A percentile compares a stretch with the other conserved stretches of the same genome.
These are phyloP conservation scores for Automeris io DNA, from an alignment of 2,888 invertebrate genomes.

Conservation along the genomic window DNA sequence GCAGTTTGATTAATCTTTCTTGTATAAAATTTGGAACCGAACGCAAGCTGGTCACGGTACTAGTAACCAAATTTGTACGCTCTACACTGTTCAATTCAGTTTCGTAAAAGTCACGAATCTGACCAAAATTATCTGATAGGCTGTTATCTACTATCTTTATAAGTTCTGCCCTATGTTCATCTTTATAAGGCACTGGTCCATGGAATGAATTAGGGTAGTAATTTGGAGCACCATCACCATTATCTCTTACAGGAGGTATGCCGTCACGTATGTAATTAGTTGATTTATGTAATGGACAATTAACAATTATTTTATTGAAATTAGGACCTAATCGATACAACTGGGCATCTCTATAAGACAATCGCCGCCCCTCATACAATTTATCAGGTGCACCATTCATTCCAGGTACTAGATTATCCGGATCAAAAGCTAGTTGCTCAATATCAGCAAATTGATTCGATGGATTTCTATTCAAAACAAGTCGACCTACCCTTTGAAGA, in stretches of 20 bases:
- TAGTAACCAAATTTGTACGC: too few species aligned
- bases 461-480: slow-evolving; percentile 38
- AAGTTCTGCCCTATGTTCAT: slow-evolving; percentile 40
- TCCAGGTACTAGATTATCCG: slow-evolving; percentile 53
- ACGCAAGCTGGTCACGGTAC: too few species aligned
- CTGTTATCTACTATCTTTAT: too few species aligned
- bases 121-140: too few species aligned
- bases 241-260: slow-evolving; percentile 80
- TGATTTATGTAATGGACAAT: slow-evolving; percentile 38
- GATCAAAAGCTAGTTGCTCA: slow-evolving; percentile 44
- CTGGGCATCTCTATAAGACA: slow-evolving; percentile 45
- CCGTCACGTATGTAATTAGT: slow-evolving; percentile 65
- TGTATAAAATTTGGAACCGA: too few species aligned
- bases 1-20: too few species aligned
- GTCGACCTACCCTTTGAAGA: slow-evolving; percentile 38
- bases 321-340: slow-evolving; percentile 48
- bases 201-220: slow-evolving; percentile 96
- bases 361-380: slow-evolving; percentile 37
- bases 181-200: slow-evolving; percentile 84
- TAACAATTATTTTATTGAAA: slow-evolving; percentile 43
- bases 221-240: slow-evolving; percentile 92
- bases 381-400: slow-evolving; percentile 48
- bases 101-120: too few species aligned
- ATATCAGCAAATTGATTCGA: slow-evolving; percentile 42
- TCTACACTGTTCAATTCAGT: too few species aligned